Conservation (phyloP, 2,113 vertebrate genomes). For the Zosterops hypoxanthus region DNA sequence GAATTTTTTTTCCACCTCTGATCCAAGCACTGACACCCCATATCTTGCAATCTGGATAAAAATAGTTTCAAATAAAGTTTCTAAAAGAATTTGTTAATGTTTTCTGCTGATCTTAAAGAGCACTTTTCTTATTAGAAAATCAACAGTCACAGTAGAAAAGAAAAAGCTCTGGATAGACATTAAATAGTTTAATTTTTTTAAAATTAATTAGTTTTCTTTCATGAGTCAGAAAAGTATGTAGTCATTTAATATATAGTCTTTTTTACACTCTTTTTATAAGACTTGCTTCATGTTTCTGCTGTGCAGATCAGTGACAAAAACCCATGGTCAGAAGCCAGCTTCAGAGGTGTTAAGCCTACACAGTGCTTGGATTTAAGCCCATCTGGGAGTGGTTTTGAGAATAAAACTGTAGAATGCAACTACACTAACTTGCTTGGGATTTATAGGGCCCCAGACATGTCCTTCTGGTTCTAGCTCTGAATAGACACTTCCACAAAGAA, state of each 20-base stretch:
- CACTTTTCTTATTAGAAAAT: background rate
- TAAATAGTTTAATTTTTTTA: background rate
- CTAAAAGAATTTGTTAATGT: background rate
- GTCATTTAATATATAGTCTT: background rate
- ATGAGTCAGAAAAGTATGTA: accelerated
- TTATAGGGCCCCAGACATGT: accelerated
- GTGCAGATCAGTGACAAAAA: background rate
- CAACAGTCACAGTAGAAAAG: background rate
- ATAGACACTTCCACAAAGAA: background rate
- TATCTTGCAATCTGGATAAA: background rate
- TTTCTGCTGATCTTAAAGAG: background rate
- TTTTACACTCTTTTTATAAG: background rate
- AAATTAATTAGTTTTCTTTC: background rate
- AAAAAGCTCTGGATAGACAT: background rate
- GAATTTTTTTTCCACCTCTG: background rate
- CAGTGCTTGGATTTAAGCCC: background rate
- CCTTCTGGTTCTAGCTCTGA: background rate
- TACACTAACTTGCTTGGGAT: background rate
- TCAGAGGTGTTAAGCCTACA: background rate
- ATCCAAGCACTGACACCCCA: background rate
- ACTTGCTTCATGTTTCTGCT: background rate
- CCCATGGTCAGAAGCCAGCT: background rate
- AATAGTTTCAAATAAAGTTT: background rate
- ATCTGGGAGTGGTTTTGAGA: background rate
- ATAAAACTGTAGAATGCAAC: background rate